Evolutionary conservation across 2,888 invertebrate species (phyloP).

Genomic region (Nycteola revayana): DNA sequence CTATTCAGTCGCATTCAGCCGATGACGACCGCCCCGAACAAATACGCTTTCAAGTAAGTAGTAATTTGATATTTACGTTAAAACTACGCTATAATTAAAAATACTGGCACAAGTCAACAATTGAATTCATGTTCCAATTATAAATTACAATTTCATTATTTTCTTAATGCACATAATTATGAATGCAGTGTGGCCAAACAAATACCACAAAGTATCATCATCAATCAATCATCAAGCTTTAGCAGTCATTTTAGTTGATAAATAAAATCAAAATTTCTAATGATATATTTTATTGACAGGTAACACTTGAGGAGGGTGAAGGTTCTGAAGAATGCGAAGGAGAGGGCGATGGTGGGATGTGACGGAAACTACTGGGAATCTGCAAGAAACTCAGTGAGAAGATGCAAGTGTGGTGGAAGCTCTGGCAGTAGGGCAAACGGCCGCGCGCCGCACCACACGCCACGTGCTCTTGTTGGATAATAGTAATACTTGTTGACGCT

Average conservation of each 20-base stretch:
- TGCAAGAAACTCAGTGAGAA: constrained; percentile 95
- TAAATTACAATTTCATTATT: too few species aligned
- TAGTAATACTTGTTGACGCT: constrained; percentile 77
- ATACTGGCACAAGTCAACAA: too few species aligned
- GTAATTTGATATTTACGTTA: too few species aligned
- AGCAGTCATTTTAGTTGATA: constrained; percentile 33
- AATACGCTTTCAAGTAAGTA: constrained; percentile 87
- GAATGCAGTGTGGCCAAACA: too few species aligned
- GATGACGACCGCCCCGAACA: constrained; percentile 85
- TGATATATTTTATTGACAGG: constrained; percentile 65
- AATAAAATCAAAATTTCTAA: constrained; percentile 6
- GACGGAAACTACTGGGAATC: constrained; percentile 96
- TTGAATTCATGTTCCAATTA: too few species aligned
- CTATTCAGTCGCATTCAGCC: constrained; percentile 73
- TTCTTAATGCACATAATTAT: too few species aligned
- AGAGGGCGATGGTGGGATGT: constrained; percentile 87
- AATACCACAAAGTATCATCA: too few species aligned
- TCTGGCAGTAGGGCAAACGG: constrained; percentile 82
- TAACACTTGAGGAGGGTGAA: constrained; percentile 94
- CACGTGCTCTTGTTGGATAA: constrained; percentile 53
- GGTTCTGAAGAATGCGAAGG: constrained; percentile 83
- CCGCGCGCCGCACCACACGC: constrained; percentile 23
- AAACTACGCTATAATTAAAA: too few species aligned
- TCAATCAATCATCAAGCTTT: too few species aligned
- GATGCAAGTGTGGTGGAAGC: constrained; percentile 94